These are phyloP conservation scores for Notothenia rossii DNA, from an alignment of 2,113 vertebrate genomes.

Conservation along the genomic window DNA sequence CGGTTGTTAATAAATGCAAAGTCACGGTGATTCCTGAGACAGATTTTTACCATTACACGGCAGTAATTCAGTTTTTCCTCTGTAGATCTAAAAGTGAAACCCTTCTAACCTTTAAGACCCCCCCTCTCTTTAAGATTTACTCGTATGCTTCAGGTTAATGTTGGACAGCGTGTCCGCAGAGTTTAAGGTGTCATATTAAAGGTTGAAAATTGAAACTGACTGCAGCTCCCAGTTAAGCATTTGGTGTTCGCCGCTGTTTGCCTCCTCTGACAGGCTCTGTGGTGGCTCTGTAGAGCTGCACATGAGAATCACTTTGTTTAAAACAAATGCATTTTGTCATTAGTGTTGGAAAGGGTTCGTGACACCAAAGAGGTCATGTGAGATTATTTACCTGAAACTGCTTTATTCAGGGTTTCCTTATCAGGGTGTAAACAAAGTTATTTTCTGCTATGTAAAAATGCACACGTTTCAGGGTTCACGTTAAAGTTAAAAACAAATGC, in stretches of 20 bases:
- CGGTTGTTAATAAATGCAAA: neutral
- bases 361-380: too few relatives aligned
- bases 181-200: constrained; percentile 45
- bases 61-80: constrained; percentile 7
- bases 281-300: neutral
- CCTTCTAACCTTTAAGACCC: constrained; percentile 23
- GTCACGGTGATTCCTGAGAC: neutral
- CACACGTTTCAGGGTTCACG: too few relatives aligned
- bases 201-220: constrained; percentile 22
- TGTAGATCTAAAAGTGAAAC: constrained; percentile 24
- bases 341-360: neutral
- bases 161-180: neutral
- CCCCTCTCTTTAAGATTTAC: constrained; percentile 41
- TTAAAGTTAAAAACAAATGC: neutral
- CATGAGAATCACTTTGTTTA: neutral
- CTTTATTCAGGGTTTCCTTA: too few relatives aligned
- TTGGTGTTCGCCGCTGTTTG: neutral
- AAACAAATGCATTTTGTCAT: neutral
- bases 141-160: constrained; percentile 7
- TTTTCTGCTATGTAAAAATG: too few relatives aligned
- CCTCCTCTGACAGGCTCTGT: neutral
- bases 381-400: too few relatives aligned
- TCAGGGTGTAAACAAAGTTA: too few relatives aligned
- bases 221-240: neutral
- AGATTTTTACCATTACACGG: neutral